A percentile compares a stretch with the other conserved stretches of the same genome.
Evolutionary conservation across 2,797 vertebrate genomes (phyloP).

Genomic region (Bucorvus abyssinicus): DNA sequence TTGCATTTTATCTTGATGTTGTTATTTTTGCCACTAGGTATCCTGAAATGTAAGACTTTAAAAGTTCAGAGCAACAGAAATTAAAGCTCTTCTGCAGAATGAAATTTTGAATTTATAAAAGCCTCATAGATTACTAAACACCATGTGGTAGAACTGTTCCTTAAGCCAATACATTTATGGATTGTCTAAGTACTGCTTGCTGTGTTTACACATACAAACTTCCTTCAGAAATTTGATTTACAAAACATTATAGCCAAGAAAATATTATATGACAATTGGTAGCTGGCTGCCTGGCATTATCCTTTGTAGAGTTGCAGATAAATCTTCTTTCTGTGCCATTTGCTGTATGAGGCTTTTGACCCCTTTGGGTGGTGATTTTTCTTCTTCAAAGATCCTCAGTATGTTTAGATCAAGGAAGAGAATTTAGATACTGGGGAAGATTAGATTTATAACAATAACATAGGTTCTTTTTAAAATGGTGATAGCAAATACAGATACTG

Average conservation of each 20-base stretch:
- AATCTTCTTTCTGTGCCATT: background rate
- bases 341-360: background rate
- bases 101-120: background rate
- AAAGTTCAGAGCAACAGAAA: background rate
- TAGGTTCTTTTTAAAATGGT: background rate
- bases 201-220: background rate
- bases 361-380: background rate
- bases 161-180: background rate
- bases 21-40: background rate
- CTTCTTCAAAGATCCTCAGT: background rate
- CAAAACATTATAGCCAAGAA: background rate
- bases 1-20: background rate
- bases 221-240: background rate
- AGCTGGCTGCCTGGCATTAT: background rate
- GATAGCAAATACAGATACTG: background rate
- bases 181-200: background rate
- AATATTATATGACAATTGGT: background rate
- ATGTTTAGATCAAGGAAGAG: background rate
- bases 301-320: background rate
- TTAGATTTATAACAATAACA: background rate
- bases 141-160: background rate
- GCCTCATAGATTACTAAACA: background rate
- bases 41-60: background rate
- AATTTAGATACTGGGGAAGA: background rate
- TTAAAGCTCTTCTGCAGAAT: background rate